A percentile compares a stretch with the other conserved stretches of the same genome.
Conservation (phyloP, 2,888 invertebrate genomes). For the Xestia rhomboidea region DNA sequence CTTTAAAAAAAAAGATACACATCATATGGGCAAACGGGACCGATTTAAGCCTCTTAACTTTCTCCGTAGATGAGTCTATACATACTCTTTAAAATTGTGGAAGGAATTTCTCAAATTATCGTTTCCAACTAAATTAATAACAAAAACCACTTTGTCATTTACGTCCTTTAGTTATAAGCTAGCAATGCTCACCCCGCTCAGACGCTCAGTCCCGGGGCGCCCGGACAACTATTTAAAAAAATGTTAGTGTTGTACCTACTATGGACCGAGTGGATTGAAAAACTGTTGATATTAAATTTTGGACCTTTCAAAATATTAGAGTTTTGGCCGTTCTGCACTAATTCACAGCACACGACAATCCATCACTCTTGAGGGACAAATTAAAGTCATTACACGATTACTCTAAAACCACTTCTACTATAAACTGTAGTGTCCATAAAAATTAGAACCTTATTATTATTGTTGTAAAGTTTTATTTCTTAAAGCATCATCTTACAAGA, state of each 20-base stretch:
- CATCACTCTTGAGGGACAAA: slow-evolving; percentile 36
- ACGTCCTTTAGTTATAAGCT: no score
- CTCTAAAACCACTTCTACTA: slow-evolving; percentile 16
- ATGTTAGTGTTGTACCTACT: neutral
- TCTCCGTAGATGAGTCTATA: no score
- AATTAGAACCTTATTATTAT: slow-evolving; percentile 14
- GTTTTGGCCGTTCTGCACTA: slow-evolving; percentile 28
- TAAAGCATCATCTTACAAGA: slow-evolving; percentile 4
- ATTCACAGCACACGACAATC: slow-evolving; percentile 40
- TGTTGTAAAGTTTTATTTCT: neutral
- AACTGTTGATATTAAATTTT: neutral
- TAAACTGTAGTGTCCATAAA: neutral
- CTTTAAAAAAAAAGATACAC: no score
- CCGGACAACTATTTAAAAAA: no score
- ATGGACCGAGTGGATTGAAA: neutral
- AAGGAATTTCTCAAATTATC: no score
- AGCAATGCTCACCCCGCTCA: no score
- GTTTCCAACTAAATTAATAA: no score
- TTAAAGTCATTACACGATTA: slow-evolving; percentile 49
- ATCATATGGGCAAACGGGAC: no score
- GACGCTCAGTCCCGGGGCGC: no score
- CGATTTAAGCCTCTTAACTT: no score
- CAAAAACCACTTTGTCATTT: no score
- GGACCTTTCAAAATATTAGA: neutral
- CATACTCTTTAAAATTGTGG: no score